A percentile compares a stretch with the other conserved stretches of the same genome.
Evolutionary conservation across 2,113 vertebrate species (phyloP).

Genomic region (Phalacrocorax pelagicus): DNA sequence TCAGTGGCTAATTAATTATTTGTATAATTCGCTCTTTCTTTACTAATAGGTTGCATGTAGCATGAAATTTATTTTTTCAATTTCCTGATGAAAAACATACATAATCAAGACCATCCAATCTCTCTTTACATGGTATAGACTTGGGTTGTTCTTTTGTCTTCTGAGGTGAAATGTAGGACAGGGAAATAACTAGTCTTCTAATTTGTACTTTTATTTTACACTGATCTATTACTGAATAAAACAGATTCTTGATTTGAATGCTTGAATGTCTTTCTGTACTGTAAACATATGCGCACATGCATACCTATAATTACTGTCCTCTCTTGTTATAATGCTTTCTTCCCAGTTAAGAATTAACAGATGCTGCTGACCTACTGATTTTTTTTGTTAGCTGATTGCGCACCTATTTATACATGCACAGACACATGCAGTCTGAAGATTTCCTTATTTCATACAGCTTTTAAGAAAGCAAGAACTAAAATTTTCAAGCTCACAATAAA

Average conservation of each 20-base stretch:
- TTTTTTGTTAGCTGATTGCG: background rate
- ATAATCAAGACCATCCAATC: background rate
- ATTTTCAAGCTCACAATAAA: constrained; percentile 50
- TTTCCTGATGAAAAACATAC: background rate
- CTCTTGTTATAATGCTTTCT: background rate
- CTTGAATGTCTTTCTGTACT: background rate
- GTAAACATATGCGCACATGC: background rate
- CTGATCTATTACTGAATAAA: background rate
- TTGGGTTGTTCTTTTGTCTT: background rate
- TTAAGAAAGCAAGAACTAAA: constrained; percentile 11
- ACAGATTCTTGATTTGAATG: background rate
- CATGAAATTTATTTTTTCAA: background rate
- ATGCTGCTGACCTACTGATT: background rate
- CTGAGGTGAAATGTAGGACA: background rate
- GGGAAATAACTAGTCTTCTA: background rate
- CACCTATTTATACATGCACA: background rate
- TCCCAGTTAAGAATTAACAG: background rate
- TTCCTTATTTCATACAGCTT: constrained; percentile 26
- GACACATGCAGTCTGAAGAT: background rate
- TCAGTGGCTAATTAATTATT: background rate
- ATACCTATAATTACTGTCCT: background rate
- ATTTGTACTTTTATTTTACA: background rate
- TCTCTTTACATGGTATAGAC: background rate
- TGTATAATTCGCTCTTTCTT: background rate
- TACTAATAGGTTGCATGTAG: background rate